A percentile compares a stretch with the other conserved stretches of the same genome.
These are phyloP conservation scores for Trichacis sp. DNA, from an alignment of 2,888 invertebrate species.

Conservation along the genomic window DNA sequence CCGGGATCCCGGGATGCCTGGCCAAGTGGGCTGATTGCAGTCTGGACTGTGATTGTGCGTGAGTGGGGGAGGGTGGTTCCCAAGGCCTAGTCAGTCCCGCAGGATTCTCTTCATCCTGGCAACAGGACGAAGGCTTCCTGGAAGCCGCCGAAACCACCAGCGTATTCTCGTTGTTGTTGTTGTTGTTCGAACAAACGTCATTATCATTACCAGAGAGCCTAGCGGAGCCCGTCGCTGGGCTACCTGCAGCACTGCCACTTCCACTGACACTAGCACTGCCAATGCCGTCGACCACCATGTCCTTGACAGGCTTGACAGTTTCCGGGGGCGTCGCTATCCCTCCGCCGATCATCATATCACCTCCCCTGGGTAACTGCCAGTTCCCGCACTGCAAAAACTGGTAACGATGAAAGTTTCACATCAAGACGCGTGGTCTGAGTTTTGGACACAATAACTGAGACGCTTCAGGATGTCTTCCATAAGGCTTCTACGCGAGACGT, in stretches of 20 bases:
- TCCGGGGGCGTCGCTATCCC: conserved; percentile 64
- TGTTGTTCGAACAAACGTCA: conserved; percentile 47
- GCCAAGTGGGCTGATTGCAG: conserved; percentile 56
- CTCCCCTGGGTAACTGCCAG: background rate
- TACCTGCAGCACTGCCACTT: conserved; percentile 66
- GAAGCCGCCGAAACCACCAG: conserved; percentile 17
- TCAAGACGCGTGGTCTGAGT: no score
- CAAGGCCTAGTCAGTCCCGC: conserved; percentile 61
- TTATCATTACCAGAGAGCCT: conserved; percentile 50
- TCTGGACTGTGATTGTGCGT: conserved; percentile 54
- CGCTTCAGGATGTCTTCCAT: no score
- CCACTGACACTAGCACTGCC: conserved; percentile 65
- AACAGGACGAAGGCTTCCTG: conserved; percentile 54
- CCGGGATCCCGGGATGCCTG: conserved; percentile 52
- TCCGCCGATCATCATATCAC: conserved; percentile 64
- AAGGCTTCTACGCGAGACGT: no score
- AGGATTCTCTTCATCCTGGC: conserved; percentile 58
- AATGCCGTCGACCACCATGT: conserved; percentile 64
- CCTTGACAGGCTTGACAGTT: conserved; percentile 63
- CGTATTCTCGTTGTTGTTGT: conserved; percentile 32
- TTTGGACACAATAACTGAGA: no score
- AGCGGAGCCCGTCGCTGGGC: conserved; percentile 60
- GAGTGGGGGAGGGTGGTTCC: conserved; percentile 64
- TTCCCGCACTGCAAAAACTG: background rate
- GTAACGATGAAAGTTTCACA: no score